phyloP scores from a whole-genome alignment of 2,113 vertebrate species.

The Polypterus bichir region DNA sequence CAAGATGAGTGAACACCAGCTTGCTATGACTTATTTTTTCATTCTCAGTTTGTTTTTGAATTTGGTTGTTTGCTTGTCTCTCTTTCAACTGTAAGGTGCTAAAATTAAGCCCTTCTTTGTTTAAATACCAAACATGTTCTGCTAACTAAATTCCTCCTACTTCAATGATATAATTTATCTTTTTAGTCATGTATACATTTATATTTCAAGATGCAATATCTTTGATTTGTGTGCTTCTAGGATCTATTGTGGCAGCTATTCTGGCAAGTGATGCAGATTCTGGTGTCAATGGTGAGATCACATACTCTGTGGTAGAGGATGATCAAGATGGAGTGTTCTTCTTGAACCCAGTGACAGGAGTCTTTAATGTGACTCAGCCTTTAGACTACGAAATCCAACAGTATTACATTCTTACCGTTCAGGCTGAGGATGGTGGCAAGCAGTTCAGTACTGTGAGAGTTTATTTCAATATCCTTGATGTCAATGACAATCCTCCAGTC shows the following conservation, averaged over 20 bases:
- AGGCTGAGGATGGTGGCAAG: constrained; percentile 73
- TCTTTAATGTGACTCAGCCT: constrained; percentile 76
- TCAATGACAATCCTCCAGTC: constrained; percentile 76
- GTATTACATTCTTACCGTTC: constrained; percentile 74
- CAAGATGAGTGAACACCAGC: too few relatives aligned
- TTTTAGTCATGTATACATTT: neutral
- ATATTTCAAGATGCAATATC: neutral
- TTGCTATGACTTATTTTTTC: too few relatives aligned
- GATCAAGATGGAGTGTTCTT: constrained; percentile 79
- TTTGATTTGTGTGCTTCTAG: constrained; percentile 33
- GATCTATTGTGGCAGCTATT: constrained; percentile 87
- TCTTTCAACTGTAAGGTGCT: too few relatives aligned
- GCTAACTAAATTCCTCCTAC: too few relatives aligned
- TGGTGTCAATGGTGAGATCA: constrained; percentile 81
- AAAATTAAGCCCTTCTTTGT: too few relatives aligned
- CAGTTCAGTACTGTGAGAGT: constrained; percentile 66
- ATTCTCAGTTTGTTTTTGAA: too few relatives aligned
- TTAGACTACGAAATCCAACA: constrained; percentile 80
- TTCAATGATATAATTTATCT: neutral
- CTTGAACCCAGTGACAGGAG: constrained; percentile 80
- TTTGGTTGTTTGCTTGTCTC: too few relatives aligned
- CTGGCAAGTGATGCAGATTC: constrained; percentile 85
- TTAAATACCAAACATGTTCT: too few relatives aligned
- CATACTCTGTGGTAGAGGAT: constrained; percentile 78
- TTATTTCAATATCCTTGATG: constrained; percentile 86